These are phyloP conservation scores for Dynastes hyllus DNA, from an alignment of 2,888 invertebrate genomes.

Conservation along the genomic window DNA sequence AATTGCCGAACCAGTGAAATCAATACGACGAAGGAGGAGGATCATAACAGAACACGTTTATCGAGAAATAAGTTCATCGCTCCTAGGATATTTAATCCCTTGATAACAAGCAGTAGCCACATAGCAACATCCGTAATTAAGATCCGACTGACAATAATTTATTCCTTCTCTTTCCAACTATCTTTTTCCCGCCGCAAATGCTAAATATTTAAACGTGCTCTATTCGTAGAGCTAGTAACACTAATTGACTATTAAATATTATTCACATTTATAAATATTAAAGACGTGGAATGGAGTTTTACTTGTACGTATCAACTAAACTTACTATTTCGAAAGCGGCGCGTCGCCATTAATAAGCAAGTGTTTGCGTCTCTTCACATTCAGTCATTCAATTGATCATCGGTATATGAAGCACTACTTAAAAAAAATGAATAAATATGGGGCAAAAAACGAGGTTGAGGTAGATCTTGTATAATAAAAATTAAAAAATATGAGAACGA, in stretches of 20 bases:
- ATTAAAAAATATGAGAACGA: too few relatives aligned
- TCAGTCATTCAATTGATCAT: too few relatives aligned
- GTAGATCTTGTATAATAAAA: too few relatives aligned
- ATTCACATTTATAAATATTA: slow-evolving; percentile 50
- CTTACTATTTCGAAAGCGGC: neutral
- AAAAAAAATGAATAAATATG: too few relatives aligned
- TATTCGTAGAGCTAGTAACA: slow-evolving; percentile 19
- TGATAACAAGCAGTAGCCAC: slow-evolving; percentile 52
- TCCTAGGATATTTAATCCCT: slow-evolving; percentile 52
- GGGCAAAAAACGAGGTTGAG: too few relatives aligned
- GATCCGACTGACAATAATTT: slow-evolving; percentile 40
- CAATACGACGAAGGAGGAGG: slow-evolving; percentile 54
- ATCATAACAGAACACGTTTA: slow-evolving; percentile 57
- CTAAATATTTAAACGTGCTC: slow-evolving; percentile 45
- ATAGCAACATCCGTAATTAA: slow-evolving; percentile 51
- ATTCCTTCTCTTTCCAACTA: slow-evolving; percentile 18
- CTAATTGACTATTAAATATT: slow-evolving; percentile 52
- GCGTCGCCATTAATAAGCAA: too few relatives aligned
- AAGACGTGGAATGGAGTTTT: slow-evolving; percentile 1
- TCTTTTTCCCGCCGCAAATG: slow-evolving; percentile 31
- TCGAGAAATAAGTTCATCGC: slow-evolving; percentile 59
- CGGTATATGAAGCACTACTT: too few relatives aligned
- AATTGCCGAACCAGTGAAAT: too few relatives aligned
- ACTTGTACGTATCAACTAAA: slow-evolving; percentile 8
- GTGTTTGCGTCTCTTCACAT: too few relatives aligned